These are phyloP conservation scores for Rattus norvegicus DNA, from an alignment of 2,113 vertebrate species.

Conservation along the genomic window DNA sequence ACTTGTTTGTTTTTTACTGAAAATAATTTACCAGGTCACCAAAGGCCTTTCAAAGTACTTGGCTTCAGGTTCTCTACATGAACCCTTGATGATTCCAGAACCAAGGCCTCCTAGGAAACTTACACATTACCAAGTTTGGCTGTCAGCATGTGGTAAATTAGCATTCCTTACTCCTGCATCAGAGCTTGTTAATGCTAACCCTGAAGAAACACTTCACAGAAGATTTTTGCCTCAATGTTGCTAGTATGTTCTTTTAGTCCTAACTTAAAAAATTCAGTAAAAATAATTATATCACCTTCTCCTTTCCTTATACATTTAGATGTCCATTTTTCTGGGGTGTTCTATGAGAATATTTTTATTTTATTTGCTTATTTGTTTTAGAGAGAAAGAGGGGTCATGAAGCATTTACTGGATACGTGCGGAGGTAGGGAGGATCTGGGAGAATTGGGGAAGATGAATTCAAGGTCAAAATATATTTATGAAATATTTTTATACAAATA, in stretches of 20 bases:
- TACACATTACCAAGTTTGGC: background rate
- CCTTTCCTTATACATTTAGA: background rate
- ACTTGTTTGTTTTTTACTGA: background rate
- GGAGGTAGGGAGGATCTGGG: background rate
- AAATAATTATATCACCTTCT: background rate
- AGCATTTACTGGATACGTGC: background rate
- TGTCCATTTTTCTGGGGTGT: background rate
- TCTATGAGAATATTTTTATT: background rate
- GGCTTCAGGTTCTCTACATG: background rate
- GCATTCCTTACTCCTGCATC: fast-evolving
- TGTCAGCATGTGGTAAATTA: background rate
- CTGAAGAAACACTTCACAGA: background rate
- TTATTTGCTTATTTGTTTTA: background rate
- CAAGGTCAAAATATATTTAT: background rate
- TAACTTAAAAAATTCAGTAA: background rate
- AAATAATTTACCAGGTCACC: background rate
- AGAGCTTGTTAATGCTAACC: background rate
- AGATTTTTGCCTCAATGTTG: background rate
- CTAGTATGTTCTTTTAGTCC: background rate
- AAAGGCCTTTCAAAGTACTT: background rate
- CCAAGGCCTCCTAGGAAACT: background rate
- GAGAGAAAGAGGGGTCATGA: too few species aligned
- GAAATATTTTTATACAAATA: background rate
- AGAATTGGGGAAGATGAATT: background rate
- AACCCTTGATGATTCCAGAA: background rate